Evolutionary conservation across 2,888 invertebrate species (phyloP), one percentile per base, ranked within the genome.

Genomic region (Entomobrya proxima): DNA sequence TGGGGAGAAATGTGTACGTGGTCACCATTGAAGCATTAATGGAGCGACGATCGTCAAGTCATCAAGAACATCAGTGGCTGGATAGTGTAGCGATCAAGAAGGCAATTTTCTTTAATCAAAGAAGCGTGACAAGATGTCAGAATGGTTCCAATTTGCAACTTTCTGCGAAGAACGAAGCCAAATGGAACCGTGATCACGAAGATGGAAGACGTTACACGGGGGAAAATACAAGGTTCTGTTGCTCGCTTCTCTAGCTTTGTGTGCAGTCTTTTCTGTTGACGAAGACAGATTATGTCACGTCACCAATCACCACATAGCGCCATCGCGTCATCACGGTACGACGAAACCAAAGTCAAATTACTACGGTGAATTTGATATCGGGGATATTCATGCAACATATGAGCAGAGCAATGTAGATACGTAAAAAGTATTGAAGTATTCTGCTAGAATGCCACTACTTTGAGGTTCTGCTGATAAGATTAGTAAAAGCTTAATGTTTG

Each of bases 81-180:
- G 40, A 67, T 24, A n/a, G 15, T 15, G 44, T 50, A 32, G 50
- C 47, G 72, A 72, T 47, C 50, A 50, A 72, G 32, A 47, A 67
- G 67, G 67, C 72, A 72, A 72, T 72, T 72, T 72, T 72, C 72
- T 72, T 72, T 72, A 72, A 72, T 76, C 76, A 76, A 58, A 21
- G 58, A 40, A 76, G 76, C 76, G 76, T 76, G 76, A 76, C 76
- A 58, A 55, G 76, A 24, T 55, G 47, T 37, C 55, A 55, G 55
- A 75, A 37, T 75, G 13, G 37, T 55, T 75, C 55, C 76, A 58
- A 76, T 58, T 40, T 35, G 37, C 24, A 40, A 37, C 24, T 32
- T 32, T 11, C 61, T 64, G 18, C 18, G 21, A 52, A n/a, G 6
- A 76, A 35, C 18, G 21, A 52, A n/a, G 6, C 55, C 18, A 52